Percentiles rank a stretch among this genome's conserved stretches.
phyloP scores from a whole-genome alignment of 2,888 invertebrate species.

The Trachelus troglodyta region DNA sequence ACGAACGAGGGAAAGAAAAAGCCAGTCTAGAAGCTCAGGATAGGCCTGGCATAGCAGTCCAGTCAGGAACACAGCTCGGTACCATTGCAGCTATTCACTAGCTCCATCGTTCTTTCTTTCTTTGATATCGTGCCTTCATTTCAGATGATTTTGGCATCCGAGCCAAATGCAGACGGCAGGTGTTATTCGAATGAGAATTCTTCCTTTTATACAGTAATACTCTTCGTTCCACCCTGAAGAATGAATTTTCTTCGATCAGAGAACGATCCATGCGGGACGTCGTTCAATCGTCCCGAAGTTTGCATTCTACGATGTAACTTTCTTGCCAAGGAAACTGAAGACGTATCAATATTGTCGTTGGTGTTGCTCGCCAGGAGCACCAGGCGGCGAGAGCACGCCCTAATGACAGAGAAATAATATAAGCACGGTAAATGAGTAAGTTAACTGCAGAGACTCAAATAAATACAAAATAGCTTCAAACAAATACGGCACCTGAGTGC shows the following conservation, averaged over 20 bases:
- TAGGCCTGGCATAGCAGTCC: conserved; percentile 4
- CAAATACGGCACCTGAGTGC: neutral
- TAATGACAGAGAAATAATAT: neutral
- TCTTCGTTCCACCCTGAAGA: conserved; percentile 8
- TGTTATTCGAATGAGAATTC: conserved; percentile 35
- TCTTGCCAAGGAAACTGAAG: neutral
- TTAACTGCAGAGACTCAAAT: neutral
- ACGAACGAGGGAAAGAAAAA: conserved; percentile 29
- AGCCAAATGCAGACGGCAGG: conserved; percentile 48
- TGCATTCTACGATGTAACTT: neutral
- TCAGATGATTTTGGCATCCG: conserved; percentile 46
- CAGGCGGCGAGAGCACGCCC: neutral
- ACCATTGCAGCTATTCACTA: conserved; percentile 6
- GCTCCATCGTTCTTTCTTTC: conserved; percentile 10
- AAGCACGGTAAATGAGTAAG: neutral
- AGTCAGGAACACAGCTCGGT: neutral
- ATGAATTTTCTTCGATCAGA: neutral
- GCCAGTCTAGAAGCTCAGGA: conserved; percentile 14
- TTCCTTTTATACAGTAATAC: conserved; percentile 19
- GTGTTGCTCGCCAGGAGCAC: neutral
- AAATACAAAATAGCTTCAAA: neutral
- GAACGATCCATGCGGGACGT: neutral
- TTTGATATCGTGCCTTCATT: neutral
- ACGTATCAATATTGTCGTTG: neutral
- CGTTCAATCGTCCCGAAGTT: neutral